Evolutionary conservation across 1,140 invertebrate species (phyloP).

Genomic region (Solen grandis): DNA sequence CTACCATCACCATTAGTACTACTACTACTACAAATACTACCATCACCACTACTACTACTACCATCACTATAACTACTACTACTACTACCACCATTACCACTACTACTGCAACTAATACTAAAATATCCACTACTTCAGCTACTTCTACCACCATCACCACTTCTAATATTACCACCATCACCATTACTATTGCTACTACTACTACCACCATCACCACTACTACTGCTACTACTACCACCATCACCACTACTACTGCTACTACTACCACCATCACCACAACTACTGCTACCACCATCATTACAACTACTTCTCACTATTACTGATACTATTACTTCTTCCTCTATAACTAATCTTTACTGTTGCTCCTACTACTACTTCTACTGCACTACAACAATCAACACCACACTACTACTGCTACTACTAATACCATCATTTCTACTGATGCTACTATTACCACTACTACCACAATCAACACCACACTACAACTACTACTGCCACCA

Average conservation of each 20-base stretch:
- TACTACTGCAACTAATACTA: slow-evolving; percentile 12
- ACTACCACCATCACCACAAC: slow-evolving; percentile 3
- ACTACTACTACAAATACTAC: slow-evolving; percentile 9
- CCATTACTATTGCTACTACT: not conserved
- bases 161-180: not conserved
- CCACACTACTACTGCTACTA: not conserved
- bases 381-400: not conserved
- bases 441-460: too few relatives aligned
- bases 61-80: slow-evolving; percentile 12
- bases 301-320: not conserved
- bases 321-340: not conserved
- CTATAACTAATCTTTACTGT: not conserved
- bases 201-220: not conserved
- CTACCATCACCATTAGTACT: slow-evolving; percentile 1
- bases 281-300: not conserved
- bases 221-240: slow-evolving; percentile 11
- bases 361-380: not conserved
- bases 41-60: slow-evolving; percentile 16
- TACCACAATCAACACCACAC: too few relatives aligned
- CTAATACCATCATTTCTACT: not conserved
- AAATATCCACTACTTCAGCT: not conserved
- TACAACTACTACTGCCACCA: not conserved
- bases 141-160: not conserved
- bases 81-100: slow-evolving; percentile 18
- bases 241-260: not conserved